Percentiles rank a stretch among this genome's conserved stretches.
Evolutionary conservation across 2,888 invertebrate genomes (phyloP).

Genomic region (Eustalomyia histrio): DNA sequence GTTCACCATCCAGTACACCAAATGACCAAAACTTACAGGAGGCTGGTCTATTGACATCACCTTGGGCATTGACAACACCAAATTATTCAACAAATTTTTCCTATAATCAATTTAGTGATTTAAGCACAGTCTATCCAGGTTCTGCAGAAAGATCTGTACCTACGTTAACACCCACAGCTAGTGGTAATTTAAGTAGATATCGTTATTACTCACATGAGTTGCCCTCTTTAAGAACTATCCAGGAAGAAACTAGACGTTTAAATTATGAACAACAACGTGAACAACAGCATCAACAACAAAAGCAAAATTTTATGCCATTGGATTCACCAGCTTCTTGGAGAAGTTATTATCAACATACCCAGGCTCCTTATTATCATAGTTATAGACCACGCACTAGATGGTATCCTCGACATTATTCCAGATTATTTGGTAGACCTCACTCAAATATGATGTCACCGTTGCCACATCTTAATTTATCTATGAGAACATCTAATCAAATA

Average conservation of each 20-base stretch:
- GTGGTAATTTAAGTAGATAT: constrained; percentile 78
- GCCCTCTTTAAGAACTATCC: constrained; percentile 86
- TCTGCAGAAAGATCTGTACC: constrained; percentile 90
- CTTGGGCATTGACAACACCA: constrained; percentile 83
- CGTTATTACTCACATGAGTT: constrained; percentile 86
- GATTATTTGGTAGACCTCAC: constrained; percentile 84
- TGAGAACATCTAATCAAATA: constrained; percentile 68
- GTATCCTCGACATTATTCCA: constrained; percentile 84
- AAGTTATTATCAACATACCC: constrained; percentile 79
- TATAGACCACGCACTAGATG: constrained; percentile 83
- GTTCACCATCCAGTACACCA: constrained; percentile 84
- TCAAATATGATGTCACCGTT: constrained; percentile 85
- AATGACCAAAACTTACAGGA: constrained; percentile 57
- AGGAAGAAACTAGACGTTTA: constrained; percentile 84
- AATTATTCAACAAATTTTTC: constrained; percentile 64
- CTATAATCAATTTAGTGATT: constrained; percentile 86
- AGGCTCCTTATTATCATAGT: constrained; percentile 77
- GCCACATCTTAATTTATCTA: constrained; percentile 80
- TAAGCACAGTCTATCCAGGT: constrained; percentile 91
- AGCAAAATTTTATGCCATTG: constrained; percentile 81
- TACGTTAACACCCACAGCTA: constrained; percentile 84
- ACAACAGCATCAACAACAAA: constrained; percentile 61
- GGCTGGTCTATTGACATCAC: constrained; percentile 80
- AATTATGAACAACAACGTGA: constrained; percentile 75
- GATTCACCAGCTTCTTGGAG: constrained; percentile 83